phyloP scores from a whole-genome alignment of 37 sponge, comb jelly and placozoan genomes.

The Bolinopsis microptera region DNA sequence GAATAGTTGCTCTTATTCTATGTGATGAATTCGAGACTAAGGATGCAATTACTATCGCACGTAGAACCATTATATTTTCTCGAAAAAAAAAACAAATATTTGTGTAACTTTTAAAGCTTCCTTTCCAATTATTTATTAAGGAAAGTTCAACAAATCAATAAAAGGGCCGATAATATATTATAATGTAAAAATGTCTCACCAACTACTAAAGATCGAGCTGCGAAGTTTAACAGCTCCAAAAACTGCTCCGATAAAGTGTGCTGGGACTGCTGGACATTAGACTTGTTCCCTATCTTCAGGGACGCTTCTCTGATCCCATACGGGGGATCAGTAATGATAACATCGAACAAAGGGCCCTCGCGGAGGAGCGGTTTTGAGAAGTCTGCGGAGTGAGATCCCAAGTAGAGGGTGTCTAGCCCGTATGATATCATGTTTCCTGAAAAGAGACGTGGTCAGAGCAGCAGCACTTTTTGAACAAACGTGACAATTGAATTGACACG shows the following conservation, averaged over 20 bases:
- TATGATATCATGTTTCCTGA: slow-evolving; percentile 57
- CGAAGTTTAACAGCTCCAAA: slow-evolving; percentile 52
- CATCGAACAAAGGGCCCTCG: slow-evolving; percentile 44
- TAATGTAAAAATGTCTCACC: not conserved
- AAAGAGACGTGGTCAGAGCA: too few relatives aligned
- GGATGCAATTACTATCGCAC: not conserved
- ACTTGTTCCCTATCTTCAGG: not conserved
- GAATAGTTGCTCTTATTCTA: too few relatives aligned
- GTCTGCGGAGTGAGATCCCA: not conserved
- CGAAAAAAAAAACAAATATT: too few relatives aligned
- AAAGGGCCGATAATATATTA: too few relatives aligned
- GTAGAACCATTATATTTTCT: too few relatives aligned
- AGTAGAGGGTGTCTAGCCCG: not conserved
- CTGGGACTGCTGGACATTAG: not conserved
- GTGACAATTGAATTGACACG: not conserved
- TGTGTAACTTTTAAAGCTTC: too few relatives aligned
- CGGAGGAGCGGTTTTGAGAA: slow-evolving; percentile 44
- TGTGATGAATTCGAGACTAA: too few relatives aligned
- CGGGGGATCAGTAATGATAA: slow-evolving; percentile 48
- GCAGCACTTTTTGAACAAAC: not conserved
- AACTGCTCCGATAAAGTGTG: slow-evolving; percentile 40
- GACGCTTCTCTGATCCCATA: slow-evolving; percentile 58
- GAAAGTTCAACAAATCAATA: too few relatives aligned
- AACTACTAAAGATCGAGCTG: not conserved
- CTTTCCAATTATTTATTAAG: too few relatives aligned